These are phyloP conservation scores for Esperia sulphurella DNA, from an alignment of 2,888 invertebrate species.

Conservation along the genomic window DNA sequence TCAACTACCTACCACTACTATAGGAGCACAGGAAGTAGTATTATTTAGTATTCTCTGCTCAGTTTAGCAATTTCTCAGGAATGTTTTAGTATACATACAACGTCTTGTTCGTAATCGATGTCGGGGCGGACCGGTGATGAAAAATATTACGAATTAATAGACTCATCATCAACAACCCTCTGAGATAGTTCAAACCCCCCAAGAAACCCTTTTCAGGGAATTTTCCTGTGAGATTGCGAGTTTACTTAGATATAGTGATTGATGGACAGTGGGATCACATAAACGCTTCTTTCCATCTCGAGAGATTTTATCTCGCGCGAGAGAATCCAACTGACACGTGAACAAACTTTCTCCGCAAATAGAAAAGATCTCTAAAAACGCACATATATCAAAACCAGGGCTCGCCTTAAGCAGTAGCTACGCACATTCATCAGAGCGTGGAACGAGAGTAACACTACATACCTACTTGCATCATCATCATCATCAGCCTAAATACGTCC, in stretches of 20 bases:
- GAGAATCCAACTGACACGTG: slow-evolving; percentile 7
- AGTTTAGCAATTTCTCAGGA: too few species aligned
- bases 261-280: slow-evolving; percentile 6
- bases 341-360: slow-evolving; percentile 8
- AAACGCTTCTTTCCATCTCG: background rate
- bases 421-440: background rate
- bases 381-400: background rate
- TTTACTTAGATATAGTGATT: slow-evolving; percentile 2
- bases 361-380: slow-evolving; percentile 2
- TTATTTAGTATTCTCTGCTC: too few species aligned
- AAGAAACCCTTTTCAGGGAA: background rate
- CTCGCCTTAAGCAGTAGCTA: background rate
- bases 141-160: background rate
- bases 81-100: too few species aligned
- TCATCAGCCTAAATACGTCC: too few species aligned
- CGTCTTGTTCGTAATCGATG: too few species aligned
- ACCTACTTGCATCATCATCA: too few species aligned
- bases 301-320: slow-evolving; percentile 8
- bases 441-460: too few species aligned
- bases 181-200: background rate
- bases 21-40: too few species aligned
- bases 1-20: too few species aligned
- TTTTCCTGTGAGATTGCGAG: background rate
- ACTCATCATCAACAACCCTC: too few species aligned
- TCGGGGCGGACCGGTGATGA: too few species aligned